Percentiles rank a stretch among this genome's conserved stretches.
These are phyloP conservation scores for Halyomorpha halys DNA, from an alignment of 1,140 invertebrate genomes.

Conservation along the genomic window DNA sequence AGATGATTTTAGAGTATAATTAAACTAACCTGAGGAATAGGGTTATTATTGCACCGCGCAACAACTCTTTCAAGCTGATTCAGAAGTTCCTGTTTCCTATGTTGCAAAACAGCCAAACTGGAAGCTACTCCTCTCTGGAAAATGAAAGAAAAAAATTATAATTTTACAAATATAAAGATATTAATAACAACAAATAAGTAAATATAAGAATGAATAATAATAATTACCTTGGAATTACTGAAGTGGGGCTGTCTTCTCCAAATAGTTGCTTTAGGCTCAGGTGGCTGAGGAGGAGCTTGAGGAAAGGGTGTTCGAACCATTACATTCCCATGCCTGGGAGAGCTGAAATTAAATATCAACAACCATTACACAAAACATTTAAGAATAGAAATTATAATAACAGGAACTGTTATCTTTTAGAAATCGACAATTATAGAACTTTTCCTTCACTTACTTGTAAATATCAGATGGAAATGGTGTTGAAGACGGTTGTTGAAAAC, in stretches of 20 bases:
- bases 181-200: background rate
- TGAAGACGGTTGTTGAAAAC: conserved; percentile 2
- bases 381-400: no score
- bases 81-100: conserved; percentile 54
- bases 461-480: conserved; percentile 7
- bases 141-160: background rate
- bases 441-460: background rate
- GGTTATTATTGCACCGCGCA: conserved; percentile 29
- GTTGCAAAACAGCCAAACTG: conserved; percentile 49
- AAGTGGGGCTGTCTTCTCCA: background rate
- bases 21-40: conserved; percentile 22
- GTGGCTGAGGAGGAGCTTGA: conserved; percentile 10
- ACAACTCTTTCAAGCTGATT: conserved; percentile 54
- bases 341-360: conserved; percentile 20
- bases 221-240: conserved; percentile 6
- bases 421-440: no score
- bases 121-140: conserved; percentile 39
- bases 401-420: no score
- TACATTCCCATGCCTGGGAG: conserved; percentile 20
- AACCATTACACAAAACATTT: background rate
- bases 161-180: no score
- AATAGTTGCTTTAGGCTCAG: background rate
- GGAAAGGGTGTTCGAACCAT: conserved; percentile 15
- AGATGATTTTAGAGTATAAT: background rate
- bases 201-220: background rate